Conservation (phyloP, 2,113 vertebrate species). For the Serinus canaria region DNA sequence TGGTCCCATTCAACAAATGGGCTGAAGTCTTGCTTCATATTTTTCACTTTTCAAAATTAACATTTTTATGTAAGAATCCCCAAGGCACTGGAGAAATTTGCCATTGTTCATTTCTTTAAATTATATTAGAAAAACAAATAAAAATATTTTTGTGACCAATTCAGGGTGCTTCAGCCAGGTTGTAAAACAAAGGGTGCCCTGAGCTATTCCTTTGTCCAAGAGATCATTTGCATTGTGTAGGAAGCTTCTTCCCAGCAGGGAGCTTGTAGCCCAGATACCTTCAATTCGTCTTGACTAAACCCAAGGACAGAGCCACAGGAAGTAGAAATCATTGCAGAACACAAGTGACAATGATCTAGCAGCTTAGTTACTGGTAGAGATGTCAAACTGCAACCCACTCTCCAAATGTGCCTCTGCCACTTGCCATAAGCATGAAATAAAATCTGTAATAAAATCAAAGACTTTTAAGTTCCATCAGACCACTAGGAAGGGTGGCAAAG, state of each 20-base stretch:
- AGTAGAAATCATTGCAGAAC: neutral
- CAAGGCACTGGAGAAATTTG: neutral
- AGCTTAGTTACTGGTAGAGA: neutral
- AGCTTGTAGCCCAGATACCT: neutral
- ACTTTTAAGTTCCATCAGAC: neutral
- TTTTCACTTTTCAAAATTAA: neutral
- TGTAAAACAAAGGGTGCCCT: neutral
- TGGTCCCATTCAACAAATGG: neutral
- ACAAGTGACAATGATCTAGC: neutral
- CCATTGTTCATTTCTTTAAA: neutral
- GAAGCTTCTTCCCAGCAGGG: neutral
- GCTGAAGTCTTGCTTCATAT: neutral
- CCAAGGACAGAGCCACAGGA: neutral
- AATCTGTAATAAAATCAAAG: neutral
- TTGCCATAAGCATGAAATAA: neutral
- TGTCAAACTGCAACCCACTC: neutral
- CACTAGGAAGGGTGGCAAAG: neutral
- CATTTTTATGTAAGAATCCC: neutral
- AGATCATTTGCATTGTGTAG: neutral
- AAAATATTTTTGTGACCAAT: neutral
- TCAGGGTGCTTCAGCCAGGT: neutral
- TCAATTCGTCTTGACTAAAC: neutral
- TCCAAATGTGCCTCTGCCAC: neutral
- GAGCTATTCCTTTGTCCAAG: neutral
- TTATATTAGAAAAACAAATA: neutral